These are phyloP conservation scores for Formica exsecta DNA, from an alignment of 1,140 invertebrate species.

Conservation along the genomic window DNA sequence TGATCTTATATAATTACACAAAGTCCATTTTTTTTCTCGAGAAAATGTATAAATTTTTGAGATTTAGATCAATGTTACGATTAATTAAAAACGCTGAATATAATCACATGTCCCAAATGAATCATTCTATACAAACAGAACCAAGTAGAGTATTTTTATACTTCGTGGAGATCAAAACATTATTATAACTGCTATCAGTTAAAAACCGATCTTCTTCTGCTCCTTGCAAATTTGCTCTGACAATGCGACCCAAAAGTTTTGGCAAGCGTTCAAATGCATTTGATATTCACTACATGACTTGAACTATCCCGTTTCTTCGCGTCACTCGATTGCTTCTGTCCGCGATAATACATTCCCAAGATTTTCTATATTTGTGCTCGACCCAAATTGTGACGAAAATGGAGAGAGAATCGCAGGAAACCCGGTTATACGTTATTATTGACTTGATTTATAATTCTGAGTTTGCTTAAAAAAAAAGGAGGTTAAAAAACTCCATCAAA, in stretches of 20 bases:
- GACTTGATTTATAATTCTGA: conserved; percentile 44
- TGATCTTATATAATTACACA: too few species aligned
- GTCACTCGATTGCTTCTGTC: background rate
- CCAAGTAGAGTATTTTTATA: too few species aligned
- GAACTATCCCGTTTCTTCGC: conserved; percentile 20
- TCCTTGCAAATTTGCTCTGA: background rate
- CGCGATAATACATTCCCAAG: conserved; percentile 31
- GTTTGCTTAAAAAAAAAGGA: background rate
- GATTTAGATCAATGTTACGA: background rate
- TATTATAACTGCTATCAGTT: too few species aligned
- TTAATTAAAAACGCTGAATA: background rate
- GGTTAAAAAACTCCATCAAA: background rate
- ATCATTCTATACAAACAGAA: too few species aligned
- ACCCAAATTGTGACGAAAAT: background rate
- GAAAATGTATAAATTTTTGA: background rate
- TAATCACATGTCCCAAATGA: too few species aligned
- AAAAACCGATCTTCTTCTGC: too few species aligned
- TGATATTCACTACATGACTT: conserved; percentile 70
- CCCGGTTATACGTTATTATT: conserved; percentile 48
- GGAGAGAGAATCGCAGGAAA: conserved; percentile 34
- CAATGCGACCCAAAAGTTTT: conserved; percentile 67
- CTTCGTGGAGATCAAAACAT: too few species aligned
- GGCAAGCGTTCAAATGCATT: conserved; percentile 80
- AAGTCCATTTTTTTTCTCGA: too few species aligned
- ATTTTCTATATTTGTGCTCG: conserved; percentile 61